Conservation (phyloP, 2,888 invertebrate species). For the Eueremaeus valkanovi region DNA sequence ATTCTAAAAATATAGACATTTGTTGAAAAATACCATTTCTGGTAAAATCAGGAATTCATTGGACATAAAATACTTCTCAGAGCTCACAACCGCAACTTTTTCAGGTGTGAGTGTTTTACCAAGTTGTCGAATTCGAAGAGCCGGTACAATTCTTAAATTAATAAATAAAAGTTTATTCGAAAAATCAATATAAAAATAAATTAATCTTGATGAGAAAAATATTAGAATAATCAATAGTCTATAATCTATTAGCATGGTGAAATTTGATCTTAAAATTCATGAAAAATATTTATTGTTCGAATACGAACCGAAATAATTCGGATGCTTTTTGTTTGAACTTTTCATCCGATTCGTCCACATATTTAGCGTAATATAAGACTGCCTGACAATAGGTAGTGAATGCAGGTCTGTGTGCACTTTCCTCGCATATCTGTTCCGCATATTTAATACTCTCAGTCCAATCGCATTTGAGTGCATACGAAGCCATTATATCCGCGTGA, state of each 20-base stretch:
- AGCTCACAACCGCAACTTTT: background rate
- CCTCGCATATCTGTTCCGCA: background rate
- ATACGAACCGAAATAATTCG: background rate
- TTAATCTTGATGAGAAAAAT: background rate
- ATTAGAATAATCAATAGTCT: too few relatives aligned
- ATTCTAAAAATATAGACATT: background rate
- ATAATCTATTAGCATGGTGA: too few relatives aligned
- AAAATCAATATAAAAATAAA: background rate
- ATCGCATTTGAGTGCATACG: background rate
- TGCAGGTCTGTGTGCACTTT: background rate
- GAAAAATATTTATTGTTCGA: too few relatives aligned
- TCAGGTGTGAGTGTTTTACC: conserved; percentile 13
- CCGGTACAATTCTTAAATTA: background rate
- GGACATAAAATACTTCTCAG: background rate
- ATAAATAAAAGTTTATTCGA: background rate
- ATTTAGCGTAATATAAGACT: background rate
- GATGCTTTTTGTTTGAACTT: background rate
- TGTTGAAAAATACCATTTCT: background rate
- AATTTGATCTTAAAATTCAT: too few relatives aligned
- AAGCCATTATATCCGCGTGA: background rate
- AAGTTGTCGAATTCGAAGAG: background rate
- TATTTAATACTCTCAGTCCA: conserved; percentile 9
- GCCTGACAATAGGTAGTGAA: background rate
- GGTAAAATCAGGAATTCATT: conserved; percentile 10
- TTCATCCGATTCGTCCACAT: background rate